A percentile compares a stretch with the other conserved stretches of the same genome.
These are phyloP conservation scores for Hippasteria phrygiana DNA, from an alignment of 53 echinoderm and acorn worm genomes.

Conservation along the genomic window DNA sequence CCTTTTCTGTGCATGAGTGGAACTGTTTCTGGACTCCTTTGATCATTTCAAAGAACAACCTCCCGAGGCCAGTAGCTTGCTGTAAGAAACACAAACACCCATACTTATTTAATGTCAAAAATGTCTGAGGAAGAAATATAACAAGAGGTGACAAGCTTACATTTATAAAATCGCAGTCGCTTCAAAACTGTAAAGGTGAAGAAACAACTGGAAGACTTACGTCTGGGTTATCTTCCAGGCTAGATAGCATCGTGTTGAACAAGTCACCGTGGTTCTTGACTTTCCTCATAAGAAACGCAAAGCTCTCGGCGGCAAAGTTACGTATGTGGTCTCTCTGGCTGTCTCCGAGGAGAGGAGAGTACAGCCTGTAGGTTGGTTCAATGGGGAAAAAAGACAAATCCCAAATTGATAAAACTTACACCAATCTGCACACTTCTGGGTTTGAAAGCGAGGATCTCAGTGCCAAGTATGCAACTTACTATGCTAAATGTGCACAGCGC, in stretches of 20 bases:
- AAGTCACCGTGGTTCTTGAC: slow-evolving; percentile 76
- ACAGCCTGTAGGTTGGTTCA: slow-evolving; percentile 84
- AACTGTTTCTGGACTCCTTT: slow-evolving; percentile 93
- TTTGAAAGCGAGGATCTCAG: no score
- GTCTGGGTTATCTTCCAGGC: slow-evolving; percentile 67
- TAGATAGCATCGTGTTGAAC: slow-evolving; percentile 81
- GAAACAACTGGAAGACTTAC: slow-evolving; percentile 42
- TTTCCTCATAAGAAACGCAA: slow-evolving; percentile 95
- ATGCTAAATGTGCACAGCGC: no score
- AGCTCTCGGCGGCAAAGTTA: slow-evolving; percentile 96
- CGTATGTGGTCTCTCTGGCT: slow-evolving; percentile 85
- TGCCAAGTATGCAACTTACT: no score
- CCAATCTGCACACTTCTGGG: no score
- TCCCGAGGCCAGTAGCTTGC: slow-evolving; percentile 85
- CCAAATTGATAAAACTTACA: no score
- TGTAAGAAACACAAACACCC: slow-evolving; percentile 31
- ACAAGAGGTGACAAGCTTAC: no score
- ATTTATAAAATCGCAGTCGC: no score
- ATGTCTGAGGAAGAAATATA: no score
- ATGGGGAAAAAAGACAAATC: no score
- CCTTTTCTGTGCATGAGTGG: slow-evolving; percentile 87
- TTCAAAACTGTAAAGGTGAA: no score
- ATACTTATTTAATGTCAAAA: no score
- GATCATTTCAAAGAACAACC: slow-evolving; percentile 93
- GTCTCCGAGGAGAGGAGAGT: slow-evolving; percentile 75